Evolutionary conservation across 2,113 vertebrate genomes (phyloP).

Genomic region (Holacanthus passer): DNA sequence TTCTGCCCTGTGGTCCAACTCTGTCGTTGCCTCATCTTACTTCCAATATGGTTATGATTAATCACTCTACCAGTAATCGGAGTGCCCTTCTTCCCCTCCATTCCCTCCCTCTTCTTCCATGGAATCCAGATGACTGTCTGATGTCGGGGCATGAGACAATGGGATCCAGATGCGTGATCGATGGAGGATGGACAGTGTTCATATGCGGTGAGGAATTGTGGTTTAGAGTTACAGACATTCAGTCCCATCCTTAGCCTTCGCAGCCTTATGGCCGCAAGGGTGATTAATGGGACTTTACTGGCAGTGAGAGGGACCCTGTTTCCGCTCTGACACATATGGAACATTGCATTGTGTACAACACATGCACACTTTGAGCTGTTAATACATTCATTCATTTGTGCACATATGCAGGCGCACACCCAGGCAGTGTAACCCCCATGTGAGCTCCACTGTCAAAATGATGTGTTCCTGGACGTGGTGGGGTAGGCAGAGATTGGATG

Average conservation of each 20-base stretch:
- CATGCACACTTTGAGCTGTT: constrained; percentile 31
- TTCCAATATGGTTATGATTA: constrained; percentile 78
- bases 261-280: constrained; percentile 59
- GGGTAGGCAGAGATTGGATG: constrained; percentile 20
- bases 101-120: constrained; percentile 67
- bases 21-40: constrained; percentile 67
- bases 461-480: constrained; percentile 37
- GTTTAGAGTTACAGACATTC: constrained; percentile 75
- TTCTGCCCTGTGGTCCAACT: constrained; percentile 66
- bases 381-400: constrained; percentile 46
- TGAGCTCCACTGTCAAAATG: constrained; percentile 16
- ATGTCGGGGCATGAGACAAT: constrained; percentile 78
- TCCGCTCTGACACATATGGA: constrained; percentile 62
- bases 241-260: constrained; percentile 61
- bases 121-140: constrained; percentile 81
- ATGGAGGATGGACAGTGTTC: constrained; percentile 75
- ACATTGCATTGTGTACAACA: constrained; percentile 31
- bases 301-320: constrained; percentile 65
- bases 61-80: constrained; percentile 78
- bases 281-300: constrained; percentile 82
- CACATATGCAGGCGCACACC: constrained; percentile 22
- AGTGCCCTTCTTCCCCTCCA: constrained; percentile 69
- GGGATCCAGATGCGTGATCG: constrained; percentile 82
- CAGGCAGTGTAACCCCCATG: constrained; percentile 1
- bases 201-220: constrained; percentile 66